Base-by-base conservation (phyloP, 2,797 vertebrate genomes). In the Acridotheres tristis region DNA sequence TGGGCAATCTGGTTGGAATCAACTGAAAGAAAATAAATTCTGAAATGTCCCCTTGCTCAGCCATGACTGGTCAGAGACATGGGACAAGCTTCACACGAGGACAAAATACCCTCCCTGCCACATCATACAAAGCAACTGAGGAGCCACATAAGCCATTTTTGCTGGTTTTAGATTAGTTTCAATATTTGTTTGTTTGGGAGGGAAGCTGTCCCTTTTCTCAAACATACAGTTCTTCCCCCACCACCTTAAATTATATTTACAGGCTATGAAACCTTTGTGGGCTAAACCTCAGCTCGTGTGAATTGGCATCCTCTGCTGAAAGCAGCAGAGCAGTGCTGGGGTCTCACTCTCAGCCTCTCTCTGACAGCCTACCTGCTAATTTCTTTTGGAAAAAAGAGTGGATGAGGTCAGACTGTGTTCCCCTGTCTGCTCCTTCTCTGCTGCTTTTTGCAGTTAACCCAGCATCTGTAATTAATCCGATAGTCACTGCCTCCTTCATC, bases 1-100 rank as follows among this genome's bases (percentile, higher is more conserved):
- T 4, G 53, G 94, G 95, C 96, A 97, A 89, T 97, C 96, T 97
- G 95, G 93, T 47, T 93, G 94, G 96, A 94, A 97, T 93, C 93
- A 97, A 90, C 84, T 84, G 80, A 92, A 11, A 81, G 78, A 79
- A 88, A 92, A 96, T 95, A 97, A 97, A 97, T 92, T 83, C 92
- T 89, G 92, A 85, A 93, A 65, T 30, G 62, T 61, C 74, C 85
- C 50, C 78, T 91, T 19, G 5, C 47, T 87, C 88, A 82, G 63
- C 48, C 78, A 40, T 7, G 43, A 74, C 73, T 11, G 48, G 68
- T 66, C 85, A 75, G 63, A 85, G 58, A 34, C 2, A 2, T 6
- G 48, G 77, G 77, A 87, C 63, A 61, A 82, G 10, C 32, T 40
- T n/a, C 71, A 47, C 0, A 0, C 1, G 34, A 91, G 74, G 55